Percentiles rank a stretch among this genome's conserved stretches.
phyloP scores from a whole-genome alignment of 2,113 vertebrate species.

The Meriones unguiculatus region DNA sequence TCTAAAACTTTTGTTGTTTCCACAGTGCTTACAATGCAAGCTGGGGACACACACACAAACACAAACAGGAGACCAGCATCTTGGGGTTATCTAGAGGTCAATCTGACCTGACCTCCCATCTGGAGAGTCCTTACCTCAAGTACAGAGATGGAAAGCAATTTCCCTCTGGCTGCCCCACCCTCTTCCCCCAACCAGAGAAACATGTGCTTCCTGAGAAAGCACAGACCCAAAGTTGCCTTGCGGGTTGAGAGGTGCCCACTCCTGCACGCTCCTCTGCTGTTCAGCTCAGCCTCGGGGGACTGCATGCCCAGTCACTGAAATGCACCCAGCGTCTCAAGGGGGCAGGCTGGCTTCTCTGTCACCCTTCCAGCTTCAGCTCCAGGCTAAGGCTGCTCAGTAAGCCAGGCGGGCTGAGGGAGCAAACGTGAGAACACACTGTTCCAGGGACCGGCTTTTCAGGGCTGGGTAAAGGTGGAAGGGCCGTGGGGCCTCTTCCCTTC shows the following conservation, averaged over 20 bases:
- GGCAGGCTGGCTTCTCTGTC: not conserved
- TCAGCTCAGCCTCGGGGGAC: not conserved
- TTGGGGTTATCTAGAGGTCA: not conserved
- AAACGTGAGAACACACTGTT: not conserved
- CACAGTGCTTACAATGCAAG: not conserved
- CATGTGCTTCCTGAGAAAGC: constrained; percentile 55
- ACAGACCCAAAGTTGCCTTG: not conserved
- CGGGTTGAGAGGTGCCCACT: not conserved
- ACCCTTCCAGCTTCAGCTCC: not conserved
- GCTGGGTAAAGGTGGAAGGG: not conserved
- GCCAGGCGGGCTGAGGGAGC: not conserved
- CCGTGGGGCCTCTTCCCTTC: not conserved
- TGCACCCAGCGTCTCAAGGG: not conserved
- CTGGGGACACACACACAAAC: not conserved
- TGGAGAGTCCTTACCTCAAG: not conserved
- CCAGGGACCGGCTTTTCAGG: constrained; percentile 7
- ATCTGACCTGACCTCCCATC: not conserved
- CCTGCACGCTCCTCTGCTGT: not conserved
- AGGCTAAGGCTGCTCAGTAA: not conserved
- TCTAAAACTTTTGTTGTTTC: not conserved
- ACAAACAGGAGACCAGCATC: not conserved
- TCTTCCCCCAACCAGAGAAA: constrained; percentile 47
- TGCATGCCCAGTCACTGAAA: constrained; percentile 26
- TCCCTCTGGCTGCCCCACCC: not conserved
- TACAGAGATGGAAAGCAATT: constrained; percentile 26